Percentiles rank a stretch among this genome's conserved stretches.
Evolutionary conservation across 1,140 invertebrate genomes (phyloP).

Genomic region (Ips nitidus): DNA sequence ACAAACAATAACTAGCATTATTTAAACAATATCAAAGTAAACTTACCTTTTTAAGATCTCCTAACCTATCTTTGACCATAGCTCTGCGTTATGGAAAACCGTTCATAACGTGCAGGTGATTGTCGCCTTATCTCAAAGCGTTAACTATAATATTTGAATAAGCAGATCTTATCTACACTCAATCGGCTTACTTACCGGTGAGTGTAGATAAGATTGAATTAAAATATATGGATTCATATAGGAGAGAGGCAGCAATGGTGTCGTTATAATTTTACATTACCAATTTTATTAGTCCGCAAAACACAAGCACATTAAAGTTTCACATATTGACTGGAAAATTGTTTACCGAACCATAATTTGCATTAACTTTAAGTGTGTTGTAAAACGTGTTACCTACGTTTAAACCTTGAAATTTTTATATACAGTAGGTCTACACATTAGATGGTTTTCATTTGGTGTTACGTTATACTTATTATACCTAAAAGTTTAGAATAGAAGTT

Average conservation of each 20-base stretch:
- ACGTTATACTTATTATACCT: not conserved
- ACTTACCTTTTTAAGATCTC: slow-evolving; percentile 25
- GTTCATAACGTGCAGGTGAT: not conserved
- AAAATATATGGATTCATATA: not conserved
- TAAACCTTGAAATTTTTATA: slow-evolving; percentile 4
- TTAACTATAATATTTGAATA: not conserved
- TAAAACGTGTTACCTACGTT: not conserved
- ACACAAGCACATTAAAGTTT: too few relatives aligned
- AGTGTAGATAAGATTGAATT: not conserved
- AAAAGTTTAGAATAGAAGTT: too few relatives aligned
- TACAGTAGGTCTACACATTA: not conserved
- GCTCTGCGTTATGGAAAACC: not conserved
- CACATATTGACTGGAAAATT: not conserved
- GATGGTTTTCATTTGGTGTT: too few relatives aligned
- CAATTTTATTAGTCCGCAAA: not conserved
- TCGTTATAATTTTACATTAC: not conserved
- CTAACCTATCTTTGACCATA: slow-evolving; percentile 36
- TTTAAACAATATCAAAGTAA: not conserved
- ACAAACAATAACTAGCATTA: not conserved
- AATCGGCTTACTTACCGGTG: not conserved
- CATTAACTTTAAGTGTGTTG: not conserved
- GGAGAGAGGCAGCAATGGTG: not conserved
- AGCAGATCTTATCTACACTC: not conserved
- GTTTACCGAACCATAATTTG: not conserved
- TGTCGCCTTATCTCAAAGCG: not conserved